Evolutionary conservation across 1,140 invertebrate species (phyloP).

Genomic region (Caenorhabditis remanei): DNA sequence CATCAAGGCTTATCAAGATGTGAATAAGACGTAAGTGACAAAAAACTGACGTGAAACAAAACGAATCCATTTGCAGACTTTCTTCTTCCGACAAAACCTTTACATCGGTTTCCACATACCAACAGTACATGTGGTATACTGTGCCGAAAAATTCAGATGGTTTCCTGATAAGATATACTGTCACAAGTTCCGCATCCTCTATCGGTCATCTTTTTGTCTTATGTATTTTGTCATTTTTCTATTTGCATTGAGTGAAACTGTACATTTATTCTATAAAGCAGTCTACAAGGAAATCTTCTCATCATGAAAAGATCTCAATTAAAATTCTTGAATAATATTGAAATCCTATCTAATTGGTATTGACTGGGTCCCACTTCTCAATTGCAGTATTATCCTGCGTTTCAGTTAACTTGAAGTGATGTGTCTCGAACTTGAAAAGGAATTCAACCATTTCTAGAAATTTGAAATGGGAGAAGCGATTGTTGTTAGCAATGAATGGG

Average conservation of each 20-base stretch:
- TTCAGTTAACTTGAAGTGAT: no score
- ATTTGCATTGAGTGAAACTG: neutral
- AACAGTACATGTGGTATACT: neutral
- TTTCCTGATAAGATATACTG: conserved; percentile 14
- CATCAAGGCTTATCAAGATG: neutral
- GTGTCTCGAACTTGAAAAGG: no score
- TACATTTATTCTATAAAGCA: no score
- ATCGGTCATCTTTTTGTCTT: neutral
- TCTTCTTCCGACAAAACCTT: neutral
- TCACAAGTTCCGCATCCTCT: neutral
- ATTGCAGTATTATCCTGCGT: no score
- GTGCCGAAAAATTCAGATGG: neutral
- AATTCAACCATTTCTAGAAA: no score
- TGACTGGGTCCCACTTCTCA: no score
- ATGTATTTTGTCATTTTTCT: neutral
- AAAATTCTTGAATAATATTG: no score
- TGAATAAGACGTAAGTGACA: neutral
- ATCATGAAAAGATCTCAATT: no score
- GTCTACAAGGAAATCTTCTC: no score
- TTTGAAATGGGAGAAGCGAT: no score
- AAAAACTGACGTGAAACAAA: neutral
- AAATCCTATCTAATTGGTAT: no score
- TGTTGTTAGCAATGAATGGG: no score
- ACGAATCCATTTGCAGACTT: neutral
- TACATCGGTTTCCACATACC: conserved; percentile 1